Evolutionary conservation across 2,797 vertebrate genomes (phyloP), one percentile per base, ranked within the genome.

Genomic region (Acipenser ruthenus): DNA sequence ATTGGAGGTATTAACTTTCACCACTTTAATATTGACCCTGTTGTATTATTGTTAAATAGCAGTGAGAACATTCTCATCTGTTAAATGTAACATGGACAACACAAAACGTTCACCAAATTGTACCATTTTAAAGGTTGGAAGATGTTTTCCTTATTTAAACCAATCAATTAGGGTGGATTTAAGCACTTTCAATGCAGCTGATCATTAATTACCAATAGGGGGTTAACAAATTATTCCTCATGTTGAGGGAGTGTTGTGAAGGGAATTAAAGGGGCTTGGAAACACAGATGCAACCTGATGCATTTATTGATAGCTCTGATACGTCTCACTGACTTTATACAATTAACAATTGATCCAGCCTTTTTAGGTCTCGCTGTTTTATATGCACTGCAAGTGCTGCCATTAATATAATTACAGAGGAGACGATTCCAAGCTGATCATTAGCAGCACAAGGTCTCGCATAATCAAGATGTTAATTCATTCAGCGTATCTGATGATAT

Each of bases 311-410:
- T 86, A 92, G 90, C 77, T 80, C 86, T 89, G 88, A 87, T 91
- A 93, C 81, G 81, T 90, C 88, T 89, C 87, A 84, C 79, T 90
- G 88, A 89, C 90, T 94, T 91, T 90, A 86, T 90, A 88, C 91
- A 94, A 96, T 95, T 92, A 94, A 91, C 91, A 93, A 93, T 93
- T 92, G 94, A 95, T 95, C 37, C 91, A 90, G 84, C 77, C 75
- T 83, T 86, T 86, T 82, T 80, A 80, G 73, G 73, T 77, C 68
- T 8, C 67, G 79, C 78, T 73, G 80, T 88, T 81, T 88, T 85
- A 81, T 84, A 88, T 86, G 80, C 84, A 70, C 72, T 70, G 80
- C 84, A 88, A 87, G 87, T 89, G 83, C 82, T 78, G 85, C 93
- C 89, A 93, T 92, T 90, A 90, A 87, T 85, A 84, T 90, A 87